These are phyloP conservation scores for Adelphocoris suturalis DNA, from an alignment of 2,888 invertebrate genomes.

Conservation along the genomic window DNA sequence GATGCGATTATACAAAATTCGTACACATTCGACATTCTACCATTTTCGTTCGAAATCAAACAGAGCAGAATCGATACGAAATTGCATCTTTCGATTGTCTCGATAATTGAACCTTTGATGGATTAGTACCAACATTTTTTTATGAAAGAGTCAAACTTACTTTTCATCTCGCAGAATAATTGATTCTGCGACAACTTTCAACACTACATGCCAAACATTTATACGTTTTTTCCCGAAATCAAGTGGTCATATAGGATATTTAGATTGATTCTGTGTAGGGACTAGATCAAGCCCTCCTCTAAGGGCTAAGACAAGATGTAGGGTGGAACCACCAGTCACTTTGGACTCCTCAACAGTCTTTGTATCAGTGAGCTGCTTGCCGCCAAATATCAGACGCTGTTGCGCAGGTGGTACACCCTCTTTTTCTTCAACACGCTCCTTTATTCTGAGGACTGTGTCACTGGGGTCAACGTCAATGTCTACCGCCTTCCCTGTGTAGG, in stretches of 20 bases:
- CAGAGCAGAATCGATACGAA: too few relatives aligned
- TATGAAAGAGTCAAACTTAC: too few relatives aligned
- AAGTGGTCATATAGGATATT: not conserved
- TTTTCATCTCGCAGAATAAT: too few relatives aligned
- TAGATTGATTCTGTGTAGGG: not conserved
- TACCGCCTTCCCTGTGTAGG: constrained; percentile 62
- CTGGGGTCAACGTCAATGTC: constrained; percentile 55
- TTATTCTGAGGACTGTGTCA: constrained; percentile 52
- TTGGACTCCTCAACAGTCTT: constrained; percentile 47
- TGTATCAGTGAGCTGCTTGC: constrained; percentile 65
- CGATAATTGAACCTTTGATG: too few relatives aligned
- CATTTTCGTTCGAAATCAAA: too few relatives aligned
- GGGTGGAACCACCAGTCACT: constrained; percentile 53
- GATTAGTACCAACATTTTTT: too few relatives aligned
- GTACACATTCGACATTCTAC: too few relatives aligned
- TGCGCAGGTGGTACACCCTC: constrained; percentile 67
- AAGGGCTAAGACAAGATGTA: constrained; percentile 62
- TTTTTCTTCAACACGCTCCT: constrained; percentile 61
- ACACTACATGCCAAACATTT: too few relatives aligned
- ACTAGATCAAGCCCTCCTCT: constrained; percentile 49
- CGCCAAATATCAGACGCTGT: constrained; percentile 65
- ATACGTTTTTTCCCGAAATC: too few relatives aligned
- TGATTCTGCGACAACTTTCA: too few relatives aligned
- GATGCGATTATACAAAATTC: too few relatives aligned
- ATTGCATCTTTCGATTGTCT: too few relatives aligned